These are phyloP conservation scores for Salvelinus fontinalis DNA, from an alignment of 2,113 vertebrate species.

Conservation along the genomic window DNA sequence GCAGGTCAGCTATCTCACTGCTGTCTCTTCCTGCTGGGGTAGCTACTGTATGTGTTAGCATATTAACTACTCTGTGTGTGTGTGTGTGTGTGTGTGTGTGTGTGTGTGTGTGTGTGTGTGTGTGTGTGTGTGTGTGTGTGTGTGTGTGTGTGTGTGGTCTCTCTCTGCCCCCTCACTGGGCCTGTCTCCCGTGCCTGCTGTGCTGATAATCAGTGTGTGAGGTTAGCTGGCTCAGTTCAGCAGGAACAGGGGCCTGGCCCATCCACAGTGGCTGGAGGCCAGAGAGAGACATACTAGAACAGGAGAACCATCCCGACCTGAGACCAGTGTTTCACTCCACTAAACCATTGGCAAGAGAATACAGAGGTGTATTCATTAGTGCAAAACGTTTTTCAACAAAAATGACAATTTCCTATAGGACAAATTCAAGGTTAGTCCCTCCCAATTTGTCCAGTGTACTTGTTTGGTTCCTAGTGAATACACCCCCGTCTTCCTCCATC, in stretches of 20 bases:
- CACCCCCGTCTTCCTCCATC: too few species aligned
- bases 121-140: neutral
- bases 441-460: too few species aligned
- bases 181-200: conserved; percentile 92
- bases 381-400: too few species aligned
- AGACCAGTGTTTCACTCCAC: neutral
- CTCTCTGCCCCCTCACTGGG: conserved; percentile 57
- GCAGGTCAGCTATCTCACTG: too few species aligned
- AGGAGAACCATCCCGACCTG: neutral
- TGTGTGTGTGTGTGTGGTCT: conserved; percentile 21
- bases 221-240: conserved; percentile 84
- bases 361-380: neutral
- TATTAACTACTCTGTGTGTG: neutral
- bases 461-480: too few species aligned
- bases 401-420: too few species aligned
- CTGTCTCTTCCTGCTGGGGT: too few species aligned
- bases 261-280: conserved; percentile 37
- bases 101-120: conserved; percentile 14
- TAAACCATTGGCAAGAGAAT: neutral
- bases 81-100: conserved; percentile 1
- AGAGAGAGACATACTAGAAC: neutral
- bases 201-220: conserved; percentile 91
- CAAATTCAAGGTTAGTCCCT: too few species aligned
- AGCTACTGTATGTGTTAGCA: too few species aligned
- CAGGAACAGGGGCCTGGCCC: conserved; percentile 78